Evolutionary conservation across 2,888 invertebrate species (phyloP), one percentile per base, ranked within the genome.

Genomic region (Pachycephus smyrnensis): DNA sequence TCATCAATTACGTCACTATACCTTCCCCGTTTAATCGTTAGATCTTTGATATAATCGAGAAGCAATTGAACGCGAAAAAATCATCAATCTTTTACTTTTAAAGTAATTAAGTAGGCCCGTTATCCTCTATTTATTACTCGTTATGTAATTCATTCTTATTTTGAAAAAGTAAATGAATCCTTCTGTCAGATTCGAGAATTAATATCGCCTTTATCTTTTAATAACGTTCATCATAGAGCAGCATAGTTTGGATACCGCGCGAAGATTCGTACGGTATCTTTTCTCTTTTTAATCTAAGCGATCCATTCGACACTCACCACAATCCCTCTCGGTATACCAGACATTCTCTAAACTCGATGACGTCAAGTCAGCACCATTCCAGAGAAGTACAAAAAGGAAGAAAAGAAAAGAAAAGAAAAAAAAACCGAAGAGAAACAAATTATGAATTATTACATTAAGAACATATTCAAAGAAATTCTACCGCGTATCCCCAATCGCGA

Each of bases 381-480:
- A 89, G 87, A 84, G 83, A 84, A 88, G 85, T 82, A 82, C 82
- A 79, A 84, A 85, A 81, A 85, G 87, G 71, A 71, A 84, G 85
- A 86, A 82, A 81, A 82, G 75, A 69, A 83, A 84, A 33, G 33
- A 30, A 11, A 35, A 73, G 73, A 23, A 78, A 73, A 33, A 68
- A 79, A 68, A 77, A 73, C 23, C 32, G 23, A 36, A 77, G 35
- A 69, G 73, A 82, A 77, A 83, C 78, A 82, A 82, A 82, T 73
- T 80, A 82, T 76, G 79, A 84, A 85, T 82, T 83, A 81, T 85
- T 84, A 85, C 83, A 84, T 82, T 79, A 79, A 84, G 81, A 83
- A 81, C 80, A 81, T 82, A 82, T 55, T 55, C 55, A 55, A 55
- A 55, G 55, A 55, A 55, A 55, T 55, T 55, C 55, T 55, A 55